Evolutionary conservation across 2,113 vertebrate species (phyloP).

Genomic region (Sigmodon hispidus): DNA sequence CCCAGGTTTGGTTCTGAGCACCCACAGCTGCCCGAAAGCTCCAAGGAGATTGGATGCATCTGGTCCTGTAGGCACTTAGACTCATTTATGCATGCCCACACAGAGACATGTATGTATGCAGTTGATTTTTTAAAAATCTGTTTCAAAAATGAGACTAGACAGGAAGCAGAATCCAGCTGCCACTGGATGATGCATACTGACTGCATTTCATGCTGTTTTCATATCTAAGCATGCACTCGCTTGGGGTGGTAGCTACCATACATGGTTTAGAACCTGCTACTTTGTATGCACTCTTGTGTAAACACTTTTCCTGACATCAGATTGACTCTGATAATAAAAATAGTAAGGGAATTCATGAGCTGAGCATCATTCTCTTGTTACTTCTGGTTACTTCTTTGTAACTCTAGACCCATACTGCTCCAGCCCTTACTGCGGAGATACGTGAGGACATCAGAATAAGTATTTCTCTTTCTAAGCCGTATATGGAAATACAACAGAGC

Average conservation of each 20-base stretch:
- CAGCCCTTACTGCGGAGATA: conserved; percentile 7
- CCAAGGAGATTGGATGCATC: background rate
- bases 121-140: background rate
- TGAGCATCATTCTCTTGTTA: background rate
- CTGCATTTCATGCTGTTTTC: too few species aligned
- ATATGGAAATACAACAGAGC: background rate
- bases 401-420: fast-evolving
- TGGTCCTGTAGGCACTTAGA: background rate
- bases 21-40: background rate
- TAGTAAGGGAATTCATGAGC: fast-evolving
- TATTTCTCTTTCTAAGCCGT: background rate
- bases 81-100: background rate
- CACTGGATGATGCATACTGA: fast-evolving
- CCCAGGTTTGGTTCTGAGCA: background rate
- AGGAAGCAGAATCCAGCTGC: background rate
- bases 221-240: fast-evolving
- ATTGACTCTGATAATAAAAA: background rate
- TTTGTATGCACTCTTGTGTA: fast-evolving
- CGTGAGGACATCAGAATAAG: conserved; percentile 42
- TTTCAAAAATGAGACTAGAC: background rate
- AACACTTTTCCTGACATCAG: background rate
- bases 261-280: background rate
- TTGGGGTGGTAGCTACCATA: fast-evolving
- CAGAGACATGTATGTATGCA: background rate
- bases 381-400: background rate